Base-by-base conservation (phyloP, 2,797 vertebrate species). In the Pseudochirops cupreus region DNA sequence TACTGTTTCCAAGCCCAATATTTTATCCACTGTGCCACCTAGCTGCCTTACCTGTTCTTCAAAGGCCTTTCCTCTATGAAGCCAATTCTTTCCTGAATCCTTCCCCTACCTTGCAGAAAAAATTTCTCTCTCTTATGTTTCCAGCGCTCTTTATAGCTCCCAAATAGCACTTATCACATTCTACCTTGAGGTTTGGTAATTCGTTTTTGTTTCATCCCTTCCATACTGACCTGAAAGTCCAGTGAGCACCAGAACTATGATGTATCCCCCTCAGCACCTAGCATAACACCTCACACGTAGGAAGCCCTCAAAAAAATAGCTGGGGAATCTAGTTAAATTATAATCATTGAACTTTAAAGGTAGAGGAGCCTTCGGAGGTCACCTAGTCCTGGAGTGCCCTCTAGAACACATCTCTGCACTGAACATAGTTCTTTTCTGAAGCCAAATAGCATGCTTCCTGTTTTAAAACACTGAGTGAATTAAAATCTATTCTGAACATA, bases 401-500 rank as follows among this genome's bases (percentile, higher is more conserved):
- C 87, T 28, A 93, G 33, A 46, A 5, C 4, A 5, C 4, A 0
- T 29, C 91, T 56, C 12, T 26, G 50, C 55, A 28, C n/a, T 95
- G 33, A 14, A 0, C 13, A 39, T 82, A 0, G 62, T 67, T 67
- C 33, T 55, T 0, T 74, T 96, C 54, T 92, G 50, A 46, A 95
- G 89, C 91, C 39, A 93, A 90, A 21, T 93, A 67, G 14, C 18
- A 56, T 13, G 96, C 92, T 53, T 90, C 87, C 91, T 33, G 54
- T 93, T 94, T 26, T 56, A 39, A 93, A 95, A 33, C 28, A n/a
- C 57, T 50, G 13, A 89, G 53, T 82, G 59, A 91, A 93, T 92
- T 94, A 74, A 91, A 94, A 57, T 52, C 67, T 31, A 39, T 16
- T 91, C 54, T 2, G 14, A 10, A 59, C 50, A 6, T 55, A 26